Conservation (phyloP, 2,113 vertebrate species). For the Ciconia boyciana region DNA sequence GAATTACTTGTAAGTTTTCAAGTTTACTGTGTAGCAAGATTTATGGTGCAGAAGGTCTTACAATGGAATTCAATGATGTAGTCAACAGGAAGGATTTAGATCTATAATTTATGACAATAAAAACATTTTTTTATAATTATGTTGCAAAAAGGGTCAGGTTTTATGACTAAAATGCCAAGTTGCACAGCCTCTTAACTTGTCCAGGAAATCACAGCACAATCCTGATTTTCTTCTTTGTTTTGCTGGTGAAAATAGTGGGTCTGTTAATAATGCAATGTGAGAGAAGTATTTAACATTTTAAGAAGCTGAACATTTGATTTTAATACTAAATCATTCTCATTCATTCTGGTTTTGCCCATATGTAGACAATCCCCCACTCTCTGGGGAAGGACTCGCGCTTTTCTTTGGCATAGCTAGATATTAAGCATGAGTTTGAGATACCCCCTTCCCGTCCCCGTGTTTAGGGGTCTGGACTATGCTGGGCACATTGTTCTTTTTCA, state of each 20-base stretch:
- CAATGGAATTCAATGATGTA: not conserved
- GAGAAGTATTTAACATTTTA: not conserved
- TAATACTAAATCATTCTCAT: not conserved
- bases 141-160: not conserved
- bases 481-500: not conserved
- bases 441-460: not conserved
- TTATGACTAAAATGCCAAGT: not conserved
- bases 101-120: not conserved
- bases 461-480: not conserved
- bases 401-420: not conserved
- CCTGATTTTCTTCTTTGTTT: not conserved
- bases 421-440: not conserved
- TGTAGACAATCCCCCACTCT: not conserved
- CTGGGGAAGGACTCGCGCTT: not conserved
- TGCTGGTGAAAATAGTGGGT: not conserved
- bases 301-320: not conserved
- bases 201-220: not conserved
- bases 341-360: not conserved
- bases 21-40: constrained; percentile 7
- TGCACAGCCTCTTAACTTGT: not conserved
- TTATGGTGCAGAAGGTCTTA: not conserved
- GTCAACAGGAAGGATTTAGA: not conserved
- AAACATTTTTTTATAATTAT: not conserved
- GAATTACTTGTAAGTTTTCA: constrained; percentile 9
- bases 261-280: not conserved